Base-by-base conservation (phyloP, 37 sponge, comb jelly and placozoan genomes). In the Bolinopsis microptera region DNA sequence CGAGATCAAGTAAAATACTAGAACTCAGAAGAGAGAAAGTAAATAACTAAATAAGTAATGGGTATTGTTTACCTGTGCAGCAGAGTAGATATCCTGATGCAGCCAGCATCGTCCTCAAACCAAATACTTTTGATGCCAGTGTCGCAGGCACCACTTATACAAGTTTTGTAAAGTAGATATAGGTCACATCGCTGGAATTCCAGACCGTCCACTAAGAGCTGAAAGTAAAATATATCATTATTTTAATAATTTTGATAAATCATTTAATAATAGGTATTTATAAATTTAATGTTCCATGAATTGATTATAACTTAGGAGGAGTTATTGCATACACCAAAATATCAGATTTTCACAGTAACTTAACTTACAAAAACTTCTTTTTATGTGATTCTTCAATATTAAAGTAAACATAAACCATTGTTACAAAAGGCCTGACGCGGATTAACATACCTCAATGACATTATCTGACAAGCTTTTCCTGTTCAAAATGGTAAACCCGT, bases 141-240 rank as follows among this genome's bases (percentile, higher is more conserved):
- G 61, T 86, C 90, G 1, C 61, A 8, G 22, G 28, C 41, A 13
- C 61, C 61, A 1, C 25, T 24, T 34, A 26, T 39, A 18, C 48
- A 24, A 16, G 90, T 41, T 38, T 86, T 86, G 90, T 86, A 86
- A 18, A 86, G 61, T 1, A 86, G 90, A 38, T 86, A 86, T 0
- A 86, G 48, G 30, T 41, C 90, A 86, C 90, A 41, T 39, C 90
- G 41, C 61, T 86, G 90, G 61, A 86, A 86, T 27, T 86, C 90
- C 61, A 86, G 30, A 0, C 90, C 90, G 36, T 86, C 90, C 28
- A 41, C 30, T 30, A 86, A 38, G 30, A 86, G 39, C 90, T 86
- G 38, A 13, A 13, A 25, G 75, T 16, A 22, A 28, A 61, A n/a
- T n/a, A n/a, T n/a, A n/a, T n/a, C n/a, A n/a, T n/a, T n/a, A n/a